Base-by-base conservation (phyloP, 2,888 invertebrate species). In the Eurois occulta region DNA sequence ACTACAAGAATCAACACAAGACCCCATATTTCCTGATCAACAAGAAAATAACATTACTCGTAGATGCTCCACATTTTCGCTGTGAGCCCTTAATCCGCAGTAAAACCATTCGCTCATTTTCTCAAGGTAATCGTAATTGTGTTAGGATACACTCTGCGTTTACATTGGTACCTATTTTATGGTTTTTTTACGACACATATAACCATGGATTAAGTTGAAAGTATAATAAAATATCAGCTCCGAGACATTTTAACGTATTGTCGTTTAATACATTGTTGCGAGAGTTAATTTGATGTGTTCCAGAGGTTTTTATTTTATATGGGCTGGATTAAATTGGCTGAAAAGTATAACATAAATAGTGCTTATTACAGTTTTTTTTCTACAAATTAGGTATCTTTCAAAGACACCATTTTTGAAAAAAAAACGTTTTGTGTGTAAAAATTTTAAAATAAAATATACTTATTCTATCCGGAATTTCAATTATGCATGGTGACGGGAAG, bases 151-250 rank as follows among this genome's bases (percentile, higher is more conserved):
- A 72, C 75, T 81, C 64, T 38, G 46, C 86, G 80, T 81, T 87
- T 82, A 88, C 84, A 88, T 71, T 80, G 86, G 81, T 80, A 78
- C 77, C 69, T 77, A 82, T 88, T 91, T 91, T 90, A 91, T 78
- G 86, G 69, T 66, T 24, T 60, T 88, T 87, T 88, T 87, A 88
- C 77, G 87, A 86, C 81, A 62, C 38, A 82, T 77, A 90, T 91
- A 90, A 89, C 85, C 85, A 80, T 77, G 87, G 87, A 90, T 90
- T 90, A 90, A 85, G 87, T 87, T 86, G 68, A 90, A 89, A 88
- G 86, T 85, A 81, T 87, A 85, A 86, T 90, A 90, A 90, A 90
- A 89, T 80, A 87, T 83, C 75, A 81, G 82, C 77, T 76, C 55
- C 41, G 75, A 78, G 85, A 86, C 86, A 81, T 84, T 78, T 85